phyloP scores from a whole-genome alignment of 1,140 invertebrate genomes.

The Rhagoletis pomonella region DNA sequence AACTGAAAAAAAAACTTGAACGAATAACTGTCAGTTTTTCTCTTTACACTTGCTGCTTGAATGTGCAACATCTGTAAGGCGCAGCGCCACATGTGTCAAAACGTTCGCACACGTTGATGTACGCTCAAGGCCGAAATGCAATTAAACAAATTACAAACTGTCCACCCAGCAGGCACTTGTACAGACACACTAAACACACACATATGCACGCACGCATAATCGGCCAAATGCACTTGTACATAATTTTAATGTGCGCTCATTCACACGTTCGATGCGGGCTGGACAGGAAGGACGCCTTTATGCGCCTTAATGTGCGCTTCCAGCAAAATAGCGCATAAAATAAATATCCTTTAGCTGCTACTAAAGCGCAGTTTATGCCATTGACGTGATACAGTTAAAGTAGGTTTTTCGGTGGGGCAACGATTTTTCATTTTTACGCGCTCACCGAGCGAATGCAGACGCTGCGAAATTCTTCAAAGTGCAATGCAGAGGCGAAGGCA shows the following conservation, averaged over 20 bases:
- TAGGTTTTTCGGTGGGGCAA: neutral
- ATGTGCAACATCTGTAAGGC: neutral
- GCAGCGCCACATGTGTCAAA: constrained; percentile 36
- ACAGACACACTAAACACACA: neutral
- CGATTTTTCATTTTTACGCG: constrained; percentile 56
- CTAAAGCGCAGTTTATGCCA: neutral
- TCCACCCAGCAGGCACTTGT: constrained; percentile 43
- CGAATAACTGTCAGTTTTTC: neutral
- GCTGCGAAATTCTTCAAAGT: too few relatives aligned
- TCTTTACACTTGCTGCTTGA: neutral
- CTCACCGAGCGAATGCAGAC: neutral
- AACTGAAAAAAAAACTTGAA: neutral
- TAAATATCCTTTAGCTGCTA: constrained; percentile 50
- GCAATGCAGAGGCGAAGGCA: neutral
- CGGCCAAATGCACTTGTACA: neutral
- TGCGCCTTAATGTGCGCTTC: constrained; percentile 51
- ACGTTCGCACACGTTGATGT: constrained; percentile 3
- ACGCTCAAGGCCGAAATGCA: constrained; percentile 68
- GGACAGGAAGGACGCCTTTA: constrained; percentile 40
- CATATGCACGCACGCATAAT: neutral
- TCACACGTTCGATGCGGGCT: constrained; percentile 16
- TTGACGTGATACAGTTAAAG: constrained; percentile 6
- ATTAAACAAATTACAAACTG: constrained; percentile 71
- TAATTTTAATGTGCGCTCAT: constrained; percentile 43
- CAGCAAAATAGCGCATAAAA: constrained; percentile 49